Base-by-base conservation (phyloP, 2,797 vertebrate genomes). In the Rachycentron canadum region DNA sequence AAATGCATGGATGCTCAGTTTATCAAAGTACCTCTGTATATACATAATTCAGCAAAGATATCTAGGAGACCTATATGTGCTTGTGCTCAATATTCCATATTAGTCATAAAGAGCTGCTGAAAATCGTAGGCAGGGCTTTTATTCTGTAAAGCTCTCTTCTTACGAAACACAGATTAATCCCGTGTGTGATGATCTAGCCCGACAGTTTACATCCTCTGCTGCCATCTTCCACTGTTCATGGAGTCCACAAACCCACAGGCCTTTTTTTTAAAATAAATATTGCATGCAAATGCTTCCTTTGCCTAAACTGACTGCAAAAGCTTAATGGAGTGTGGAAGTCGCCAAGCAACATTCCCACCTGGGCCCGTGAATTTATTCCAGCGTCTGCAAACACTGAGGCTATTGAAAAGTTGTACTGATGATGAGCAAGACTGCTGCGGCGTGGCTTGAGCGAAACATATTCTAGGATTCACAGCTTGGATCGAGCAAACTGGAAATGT, bases 11-110 rank as follows among this genome's bases (percentile, higher is more conserved):
- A 45, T 41, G 47, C 43, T 70, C 17, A 50, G 71, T 91, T 89
- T 88, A 84, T 80, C 66, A 50, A 80, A 69, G 67, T 7, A 3
- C 57, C 47, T 69, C 47, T 68, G 38, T 72, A 34, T 73, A 84
- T 92, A 77, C 78, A 92, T 90, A 87, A 92, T 89, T 91, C 75
- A 91, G 69, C 52, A 81, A 82, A 79, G 82, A 87, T 82, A 47
- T 79, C 61, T 38, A 45, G 26, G 63, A 88, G 77, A 86, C 79
- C 85, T 80, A 78, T 79, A 86, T 86, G 70, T n/a, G 12, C 68
- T 73, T 78, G 82, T 76, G 79, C 75, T 83, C 74, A 88, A 72
- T 88, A 89, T 84, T 84, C 80, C 65, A 77, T 81, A 75, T 83
- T 88, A 72, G 77, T 81, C 85, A 78, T 82, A 72, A 82, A 86